Evolutionary conservation across 37 sponge, comb jelly and placozoan genomes (phyloP), one percentile per base, ranked within the genome.

Genomic region (Haliclona indistincta): DNA sequence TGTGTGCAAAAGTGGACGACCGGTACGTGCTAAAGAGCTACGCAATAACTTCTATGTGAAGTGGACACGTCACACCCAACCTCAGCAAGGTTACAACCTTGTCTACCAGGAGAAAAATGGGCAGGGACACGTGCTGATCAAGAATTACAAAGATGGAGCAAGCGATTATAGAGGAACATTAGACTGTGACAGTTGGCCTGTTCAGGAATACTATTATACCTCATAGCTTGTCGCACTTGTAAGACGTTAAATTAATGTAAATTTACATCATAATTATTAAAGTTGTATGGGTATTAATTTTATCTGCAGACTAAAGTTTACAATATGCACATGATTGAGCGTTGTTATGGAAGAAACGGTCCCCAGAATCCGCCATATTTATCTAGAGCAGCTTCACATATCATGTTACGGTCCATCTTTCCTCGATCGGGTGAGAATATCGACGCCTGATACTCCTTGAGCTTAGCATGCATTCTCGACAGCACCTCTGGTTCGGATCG

Each of bases 331-430:
- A n/a, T n/a, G n/a, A n/a, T n/a, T n/a, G n/a, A n/a, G n/a, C n/a
- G n/a, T n/a, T n/a, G n/a, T n/a, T n/a, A n/a, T n/a, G n/a, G n/a
- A n/a, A 54, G 34, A 22, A 23, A 74, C 2, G 75, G 61, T 74
- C 75, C 75, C 75, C 75, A 74, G 39, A 40, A 74, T 4, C 75
- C 75, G 19, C 63, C 63, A 35, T 74, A 74, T 22, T 61, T 22
- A 29, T 74, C 26, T 10, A 53, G 25, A 56, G 60, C 76, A n/a
- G 38, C 40, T n/a, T 74, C 63, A 54, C 76, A 74, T 6, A 63
- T 63, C 28, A 8, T 39, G 6, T 29, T 29, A 67, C 8, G 30
- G 4, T 7, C 13, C 15, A 38, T 25, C 4, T 19, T n/a, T 6
- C 76, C 76, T 32, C 78, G 65, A 11, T 76, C 23, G 17, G 78